phyloP scores from a whole-genome alignment of 2,797 vertebrate species.

The Cyclura pinguis region DNA sequence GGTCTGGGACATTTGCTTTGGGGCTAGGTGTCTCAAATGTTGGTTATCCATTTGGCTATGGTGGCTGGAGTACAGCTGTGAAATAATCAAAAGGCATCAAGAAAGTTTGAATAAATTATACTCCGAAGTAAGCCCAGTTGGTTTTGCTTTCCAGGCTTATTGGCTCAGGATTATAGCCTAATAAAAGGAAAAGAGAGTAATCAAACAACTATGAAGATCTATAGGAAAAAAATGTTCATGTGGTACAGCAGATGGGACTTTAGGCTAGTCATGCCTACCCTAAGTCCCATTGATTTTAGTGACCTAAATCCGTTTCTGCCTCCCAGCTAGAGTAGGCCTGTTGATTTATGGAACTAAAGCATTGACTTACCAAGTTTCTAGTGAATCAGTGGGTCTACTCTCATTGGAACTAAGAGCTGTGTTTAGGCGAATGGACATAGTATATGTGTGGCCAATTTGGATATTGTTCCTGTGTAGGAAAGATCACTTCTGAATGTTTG shows the following conservation, averaged over 20 bases:
- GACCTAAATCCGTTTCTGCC: no score
- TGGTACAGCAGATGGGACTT: neutral
- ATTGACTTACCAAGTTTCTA: no score
- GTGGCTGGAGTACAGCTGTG: neutral
- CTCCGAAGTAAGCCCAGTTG: no score
- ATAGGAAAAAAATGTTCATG: neutral
- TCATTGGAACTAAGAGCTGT: no score
- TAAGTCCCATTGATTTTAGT: neutral
- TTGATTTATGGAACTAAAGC: no score
- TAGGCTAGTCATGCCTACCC: neutral
- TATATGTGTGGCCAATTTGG: no score
- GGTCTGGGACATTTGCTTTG: neutral
- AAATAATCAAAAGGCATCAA: neutral
- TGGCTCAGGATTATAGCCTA: neutral
- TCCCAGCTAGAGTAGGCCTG: no score
- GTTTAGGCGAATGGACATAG: no score
- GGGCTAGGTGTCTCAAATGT: neutral
- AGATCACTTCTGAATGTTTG: no score
- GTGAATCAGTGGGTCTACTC: no score
- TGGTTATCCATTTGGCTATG: neutral
- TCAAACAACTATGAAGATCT: neutral
- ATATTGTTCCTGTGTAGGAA: no score
- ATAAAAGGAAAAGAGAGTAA: neutral
- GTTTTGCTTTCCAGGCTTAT: neutral
- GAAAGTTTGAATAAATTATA: no score